Percentiles rank a stretch among this genome's conserved stretches.
phyloP scores from a whole-genome alignment of 2,797 vertebrate species.

The Melanotaenia maccullochi region DNA sequence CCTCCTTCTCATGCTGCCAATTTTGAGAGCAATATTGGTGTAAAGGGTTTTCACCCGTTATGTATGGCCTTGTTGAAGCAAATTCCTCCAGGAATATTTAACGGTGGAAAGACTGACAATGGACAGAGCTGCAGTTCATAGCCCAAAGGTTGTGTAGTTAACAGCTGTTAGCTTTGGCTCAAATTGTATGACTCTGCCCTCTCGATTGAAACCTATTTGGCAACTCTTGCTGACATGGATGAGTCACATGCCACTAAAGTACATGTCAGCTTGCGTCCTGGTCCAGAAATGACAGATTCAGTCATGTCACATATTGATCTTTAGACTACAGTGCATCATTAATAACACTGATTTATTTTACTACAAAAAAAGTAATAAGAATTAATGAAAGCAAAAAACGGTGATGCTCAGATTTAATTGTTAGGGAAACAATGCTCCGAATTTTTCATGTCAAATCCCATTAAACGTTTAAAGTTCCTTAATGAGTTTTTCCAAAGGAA shows the following conservation, averaged over 20 bases:
- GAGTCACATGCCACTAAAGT: constrained; percentile 74
- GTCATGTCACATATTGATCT: constrained; percentile 72
- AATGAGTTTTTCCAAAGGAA: constrained; percentile 1
- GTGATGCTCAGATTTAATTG: background rate
- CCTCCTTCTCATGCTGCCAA: constrained; percentile 98
- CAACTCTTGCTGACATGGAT: constrained; percentile 79
- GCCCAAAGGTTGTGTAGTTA: constrained; percentile 86
- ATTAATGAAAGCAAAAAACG: constrained; percentile 11
- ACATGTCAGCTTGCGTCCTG: constrained; percentile 59
- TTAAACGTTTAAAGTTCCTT: constrained; percentile 14
- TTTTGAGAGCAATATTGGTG: constrained; percentile 99
- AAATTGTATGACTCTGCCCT: constrained; percentile 76
- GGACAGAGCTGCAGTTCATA: constrained; percentile 82
- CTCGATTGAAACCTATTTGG: constrained; percentile 80
- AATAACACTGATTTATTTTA: constrained; percentile 52
- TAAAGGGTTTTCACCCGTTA: constrained; percentile 93
- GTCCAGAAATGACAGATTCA: constrained; percentile 70
- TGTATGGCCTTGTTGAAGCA: constrained; percentile 93
- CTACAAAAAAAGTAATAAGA: constrained; percentile 17
- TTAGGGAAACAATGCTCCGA: background rate
- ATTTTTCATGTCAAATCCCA: background rate
- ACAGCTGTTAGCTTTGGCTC: constrained; percentile 86
- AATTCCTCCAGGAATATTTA: constrained; percentile 99
- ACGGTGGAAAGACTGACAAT: constrained; percentile 91
- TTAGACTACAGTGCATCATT: constrained; percentile 18